These are phyloP conservation scores for Reinhardtius hippoglossoides DNA, from an alignment of 2,113 vertebrate genomes.

Conservation along the genomic window DNA sequence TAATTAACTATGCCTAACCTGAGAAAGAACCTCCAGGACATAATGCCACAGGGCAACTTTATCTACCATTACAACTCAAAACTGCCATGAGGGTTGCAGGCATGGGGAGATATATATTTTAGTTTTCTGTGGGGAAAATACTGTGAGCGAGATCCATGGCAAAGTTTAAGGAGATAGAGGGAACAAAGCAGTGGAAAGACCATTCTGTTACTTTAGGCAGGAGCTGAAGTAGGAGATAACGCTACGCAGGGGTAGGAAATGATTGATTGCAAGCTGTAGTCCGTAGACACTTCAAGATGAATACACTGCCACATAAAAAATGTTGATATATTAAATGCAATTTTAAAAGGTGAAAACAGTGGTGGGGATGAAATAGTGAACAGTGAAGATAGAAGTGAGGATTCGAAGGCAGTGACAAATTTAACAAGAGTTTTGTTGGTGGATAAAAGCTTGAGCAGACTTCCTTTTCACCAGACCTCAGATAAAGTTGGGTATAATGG, in stretches of 20 bases:
- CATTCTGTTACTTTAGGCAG: conserved; percentile 20
- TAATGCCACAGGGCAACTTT: conserved; percentile 24
- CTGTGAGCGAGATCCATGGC: conserved; percentile 25
- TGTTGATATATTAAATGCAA: not conserved
- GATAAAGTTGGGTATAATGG: conserved; percentile 27
- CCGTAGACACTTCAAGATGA: conserved; percentile 8
- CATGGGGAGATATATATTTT: conserved; percentile 17
- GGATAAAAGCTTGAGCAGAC: conserved; percentile 40
- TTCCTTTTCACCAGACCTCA: conserved; percentile 9
- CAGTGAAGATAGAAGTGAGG: not conserved
- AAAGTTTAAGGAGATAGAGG: conserved; percentile 40
- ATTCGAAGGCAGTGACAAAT: not conserved
- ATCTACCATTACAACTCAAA: conserved; percentile 49
- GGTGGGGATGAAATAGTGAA: not conserved
- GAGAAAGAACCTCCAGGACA: conserved; percentile 35
- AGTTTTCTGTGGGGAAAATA: conserved; percentile 19
- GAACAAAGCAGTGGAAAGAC: conserved; percentile 24
- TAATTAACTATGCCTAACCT: conserved; percentile 27
- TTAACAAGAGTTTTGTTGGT: not conserved
- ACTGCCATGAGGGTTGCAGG: conserved; percentile 19
- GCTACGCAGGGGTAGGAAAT: conserved; percentile 1
- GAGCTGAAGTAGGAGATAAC: conserved; percentile 9
- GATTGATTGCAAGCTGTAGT: conserved; percentile 8
- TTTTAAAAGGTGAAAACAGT: conserved; percentile 10
- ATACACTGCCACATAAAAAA: not conserved